phyloP scores from a whole-genome alignment of 2,888 invertebrate species.

The Lapara coniferarum region DNA sequence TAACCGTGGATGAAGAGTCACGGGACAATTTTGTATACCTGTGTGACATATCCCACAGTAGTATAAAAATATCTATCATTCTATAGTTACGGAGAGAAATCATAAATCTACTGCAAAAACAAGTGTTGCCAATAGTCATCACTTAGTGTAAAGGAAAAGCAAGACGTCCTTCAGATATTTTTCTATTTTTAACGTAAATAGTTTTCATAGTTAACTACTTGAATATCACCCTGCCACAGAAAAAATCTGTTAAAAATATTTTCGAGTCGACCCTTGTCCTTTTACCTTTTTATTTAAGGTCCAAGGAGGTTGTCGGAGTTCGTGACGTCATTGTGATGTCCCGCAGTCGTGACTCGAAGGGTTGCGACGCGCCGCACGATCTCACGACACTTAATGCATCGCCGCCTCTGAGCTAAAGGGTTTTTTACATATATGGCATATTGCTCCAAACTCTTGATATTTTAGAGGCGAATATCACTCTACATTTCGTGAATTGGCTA shows the following conservation, averaged over 20 bases:
- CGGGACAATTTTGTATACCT: too few species aligned
- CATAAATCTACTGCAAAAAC: too few species aligned
- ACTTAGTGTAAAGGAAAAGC: too few species aligned
- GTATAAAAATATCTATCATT: too few species aligned
- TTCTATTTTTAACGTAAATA: too few species aligned
- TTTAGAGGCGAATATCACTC: not conserved
- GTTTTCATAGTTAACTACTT: too few species aligned
- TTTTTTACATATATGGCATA: slow-evolving; percentile 12
- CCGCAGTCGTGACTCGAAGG: slow-evolving; percentile 28
- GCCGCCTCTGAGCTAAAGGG: not conserved
- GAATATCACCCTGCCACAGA: not conserved
- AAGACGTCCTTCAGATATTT: too few species aligned
- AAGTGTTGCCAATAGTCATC: too few species aligned
- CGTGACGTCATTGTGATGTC: slow-evolving; percentile 28
- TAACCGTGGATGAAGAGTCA: too few species aligned
- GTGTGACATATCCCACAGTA: too few species aligned
- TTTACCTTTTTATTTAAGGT: not conserved
- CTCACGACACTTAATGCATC: slow-evolving; percentile 24
- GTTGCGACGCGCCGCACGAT: slow-evolving; percentile 13
- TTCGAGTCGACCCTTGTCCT: not conserved
- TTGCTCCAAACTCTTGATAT: not conserved
- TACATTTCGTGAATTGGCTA: not conserved
- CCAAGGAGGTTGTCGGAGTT: not conserved
- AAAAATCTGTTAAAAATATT: not conserved
- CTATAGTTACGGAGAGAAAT: too few species aligned